Evolutionary conservation across 2,888 invertebrate species (phyloP), one percentile per base, ranked within the genome.

Genomic region (Andrena minutula): DNA sequence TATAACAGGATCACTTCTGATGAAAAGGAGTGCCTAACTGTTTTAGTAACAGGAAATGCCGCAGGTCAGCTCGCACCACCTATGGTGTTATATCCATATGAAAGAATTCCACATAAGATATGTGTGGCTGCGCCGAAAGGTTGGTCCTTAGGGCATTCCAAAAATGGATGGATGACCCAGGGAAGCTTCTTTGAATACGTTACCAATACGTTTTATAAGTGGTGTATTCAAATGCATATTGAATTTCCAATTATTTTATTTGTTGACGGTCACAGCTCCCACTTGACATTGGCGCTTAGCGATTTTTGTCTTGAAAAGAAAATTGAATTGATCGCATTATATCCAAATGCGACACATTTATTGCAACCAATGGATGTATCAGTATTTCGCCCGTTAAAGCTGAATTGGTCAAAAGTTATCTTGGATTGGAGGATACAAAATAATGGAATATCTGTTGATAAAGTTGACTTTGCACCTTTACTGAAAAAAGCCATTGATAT

Each of bases 221-320:
- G 51, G 51, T n/a, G 16, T 7, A 20, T 51, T 51, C 6, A 16
- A 51, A 51, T 7, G 51, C 16, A 51, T 16, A 20, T 51, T 20
- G n/a, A 51, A 7, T 51, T 51, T n/a, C 20, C 51, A n/a, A 51
- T 51, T n/a, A 51, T n/a, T 51, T 51, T 51, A 51, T 51, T 51
- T n/a, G 51, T 51, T n/a, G 51, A n/a, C 7, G 51, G 51, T 2
- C 51, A 51, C 51, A 20, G 0, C 16, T 51, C 51, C 5, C 51
- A 51, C 7, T 51, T 51, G 51, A 51, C 51, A 51, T 20, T n/a
- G 51, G 6, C 20, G 12, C 49, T 49, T 12, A 49, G 3, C 5
- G 16, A 16, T 5, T 51, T 51, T 51, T 51, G 51, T 51, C 2
- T n/a, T 51, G 0, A 16, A 49, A 5, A 51, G 2, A 20, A 51